Conservation (phyloP, 1,140 invertebrate species). For the Pogonomyrmex californicus region DNA sequence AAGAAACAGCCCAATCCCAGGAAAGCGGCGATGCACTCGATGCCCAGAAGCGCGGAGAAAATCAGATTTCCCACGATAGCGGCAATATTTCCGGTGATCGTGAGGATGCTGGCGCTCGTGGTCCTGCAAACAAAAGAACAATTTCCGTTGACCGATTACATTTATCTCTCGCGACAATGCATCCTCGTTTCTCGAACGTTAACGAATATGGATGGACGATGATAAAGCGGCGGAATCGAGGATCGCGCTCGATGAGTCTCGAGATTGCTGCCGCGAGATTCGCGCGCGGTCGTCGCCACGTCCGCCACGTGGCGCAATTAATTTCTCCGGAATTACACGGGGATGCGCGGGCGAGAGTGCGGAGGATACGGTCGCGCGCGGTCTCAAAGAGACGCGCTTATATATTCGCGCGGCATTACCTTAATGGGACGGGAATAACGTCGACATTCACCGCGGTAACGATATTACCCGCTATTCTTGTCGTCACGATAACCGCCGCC, state of each 20-base stretch:
- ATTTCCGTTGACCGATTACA: slow-evolving; percentile 37
- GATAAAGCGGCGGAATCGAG: slow-evolving; percentile 32
- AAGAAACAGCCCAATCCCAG: slow-evolving; percentile 80
- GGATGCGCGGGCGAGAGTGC: slow-evolving; percentile 15
- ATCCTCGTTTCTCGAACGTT: slow-evolving; percentile 38
- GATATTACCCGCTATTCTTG: slow-evolving; percentile 80
- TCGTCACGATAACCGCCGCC: slow-evolving; percentile 80
- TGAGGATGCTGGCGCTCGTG: slow-evolving; percentile 77
- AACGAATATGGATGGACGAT: slow-evolving; percentile 2
- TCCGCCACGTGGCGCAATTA: slow-evolving; percentile 45
- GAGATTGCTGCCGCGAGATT: not conserved
- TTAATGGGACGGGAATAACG: slow-evolving; percentile 82
- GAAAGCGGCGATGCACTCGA: slow-evolving; percentile 78
- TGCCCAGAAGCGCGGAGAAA: slow-evolving; percentile 80
- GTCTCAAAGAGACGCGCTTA: slow-evolving; percentile 14
- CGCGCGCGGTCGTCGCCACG: not conserved
- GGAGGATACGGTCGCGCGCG: slow-evolving; percentile 43
- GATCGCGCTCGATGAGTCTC: slow-evolving; percentile 36
- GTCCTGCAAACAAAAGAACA: slow-evolving; percentile 63
- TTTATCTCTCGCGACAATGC: slow-evolving; percentile 26
- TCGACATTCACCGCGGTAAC: slow-evolving; percentile 77
- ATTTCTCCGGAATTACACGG: slow-evolving; percentile 32
- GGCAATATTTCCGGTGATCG: slow-evolving; percentile 81
- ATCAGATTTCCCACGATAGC: slow-evolving; percentile 81
- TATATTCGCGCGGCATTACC: slow-evolving; percentile 76